Conservation (phyloP, 2,888 invertebrate genomes). For the Leptinotarsa tumamoca region DNA sequence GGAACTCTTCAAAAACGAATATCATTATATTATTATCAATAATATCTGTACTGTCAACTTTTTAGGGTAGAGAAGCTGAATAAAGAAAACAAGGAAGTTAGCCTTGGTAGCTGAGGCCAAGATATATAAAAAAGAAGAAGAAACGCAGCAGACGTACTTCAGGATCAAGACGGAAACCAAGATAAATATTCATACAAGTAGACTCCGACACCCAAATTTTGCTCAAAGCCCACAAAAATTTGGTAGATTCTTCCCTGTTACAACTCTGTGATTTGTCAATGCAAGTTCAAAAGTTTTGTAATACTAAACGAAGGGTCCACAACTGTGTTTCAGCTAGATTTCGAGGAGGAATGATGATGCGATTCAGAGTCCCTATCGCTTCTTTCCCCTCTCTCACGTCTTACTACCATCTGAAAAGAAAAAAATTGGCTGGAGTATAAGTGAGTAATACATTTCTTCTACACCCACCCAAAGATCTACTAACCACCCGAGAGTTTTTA, state of each 20-base stretch:
- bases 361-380: conserved; percentile 52
- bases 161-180: neutral
- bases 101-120: too few species aligned
- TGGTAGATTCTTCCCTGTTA: too few species aligned
- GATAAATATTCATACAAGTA: neutral
- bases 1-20: too few species aligned
- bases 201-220: neutral
- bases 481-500: too few species aligned
- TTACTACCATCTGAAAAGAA: conserved; percentile 59
- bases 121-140: too few species aligned
- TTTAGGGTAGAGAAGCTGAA: too few species aligned
- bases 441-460: neutral
- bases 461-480: neutral
- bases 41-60: too few species aligned
- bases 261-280: conserved; percentile 57
- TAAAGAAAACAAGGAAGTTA: too few species aligned
- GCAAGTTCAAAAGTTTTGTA: conserved; percentile 61
- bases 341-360: conserved; percentile 62
- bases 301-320: conserved; percentile 60
- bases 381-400: conserved; percentile 49
- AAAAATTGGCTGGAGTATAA: conserved; percentile 21
- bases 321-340: conserved; percentile 75
- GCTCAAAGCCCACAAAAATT: neutral
- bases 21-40: too few species aligned
- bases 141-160: too few species aligned